These are phyloP conservation scores for Dendrolimus kikuchii DNA, from an alignment of 1,140 invertebrate species.

Conservation along the genomic window DNA sequence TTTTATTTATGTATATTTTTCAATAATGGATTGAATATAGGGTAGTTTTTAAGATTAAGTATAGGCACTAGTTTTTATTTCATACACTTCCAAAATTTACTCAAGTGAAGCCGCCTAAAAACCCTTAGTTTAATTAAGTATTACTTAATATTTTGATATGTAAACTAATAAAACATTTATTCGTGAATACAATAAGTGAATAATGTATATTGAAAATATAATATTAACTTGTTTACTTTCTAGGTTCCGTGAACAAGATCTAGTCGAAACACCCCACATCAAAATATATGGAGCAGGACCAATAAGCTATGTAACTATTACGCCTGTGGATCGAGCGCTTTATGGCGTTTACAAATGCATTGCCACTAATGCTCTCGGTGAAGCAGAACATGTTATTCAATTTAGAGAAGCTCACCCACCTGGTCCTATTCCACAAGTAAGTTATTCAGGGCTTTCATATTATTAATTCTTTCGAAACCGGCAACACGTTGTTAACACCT, in stretches of 20 bases:
- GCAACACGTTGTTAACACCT: too few relatives aligned
- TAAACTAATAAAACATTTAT: too few relatives aligned
- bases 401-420: slow-evolving; percentile 79
- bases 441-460: slow-evolving; percentile 2
- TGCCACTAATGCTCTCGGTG: slow-evolving; percentile 84
- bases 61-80: too few relatives aligned
- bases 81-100: too few relatives aligned
- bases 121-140: too few relatives aligned
- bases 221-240: slow-evolving; percentile 5
- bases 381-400: slow-evolving; percentile 76
- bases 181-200: too few relatives aligned
- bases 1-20: too few relatives aligned
- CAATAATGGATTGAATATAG: too few relatives aligned
- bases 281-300: slow-evolving; percentile 78
- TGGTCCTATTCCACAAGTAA: slow-evolving; percentile 47
- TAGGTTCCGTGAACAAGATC: slow-evolving; percentile 69
- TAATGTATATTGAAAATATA: too few relatives aligned
- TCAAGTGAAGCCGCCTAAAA: too few relatives aligned
- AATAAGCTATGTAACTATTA: slow-evolving; percentile 78
- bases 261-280: slow-evolving; percentile 73
- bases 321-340: slow-evolving; percentile 75
- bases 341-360: slow-evolving; percentile 88
- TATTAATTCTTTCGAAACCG: not conserved
- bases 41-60: too few relatives aligned
- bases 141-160: too few relatives aligned